These are phyloP conservation scores for Typhlichthys eigenmanni DNA, from an alignment of 2,797 vertebrate species.

Conservation along the genomic window DNA sequence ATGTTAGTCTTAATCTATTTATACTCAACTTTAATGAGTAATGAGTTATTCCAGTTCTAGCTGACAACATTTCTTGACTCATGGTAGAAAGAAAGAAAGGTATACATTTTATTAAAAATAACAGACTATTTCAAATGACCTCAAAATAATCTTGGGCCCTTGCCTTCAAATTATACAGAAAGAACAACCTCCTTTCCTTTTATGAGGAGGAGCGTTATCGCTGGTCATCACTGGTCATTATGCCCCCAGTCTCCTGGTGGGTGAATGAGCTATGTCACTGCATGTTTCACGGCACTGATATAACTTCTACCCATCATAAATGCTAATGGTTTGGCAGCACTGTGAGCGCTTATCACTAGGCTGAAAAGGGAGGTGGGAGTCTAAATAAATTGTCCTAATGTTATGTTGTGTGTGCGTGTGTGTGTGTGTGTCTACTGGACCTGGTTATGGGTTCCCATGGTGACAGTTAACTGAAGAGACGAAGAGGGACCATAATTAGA, in stretches of 20 bases:
- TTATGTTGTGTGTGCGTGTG: conserved; percentile 39
- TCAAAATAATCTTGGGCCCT: too few relatives aligned
- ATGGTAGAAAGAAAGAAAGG: too few relatives aligned
- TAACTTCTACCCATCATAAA: conserved; percentile 1
- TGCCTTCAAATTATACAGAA: not conserved
- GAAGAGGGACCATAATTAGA: conserved; percentile 74
- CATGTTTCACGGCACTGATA: not conserved
- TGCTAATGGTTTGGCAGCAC: conserved; percentile 30
- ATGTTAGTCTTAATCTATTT: too few relatives aligned
- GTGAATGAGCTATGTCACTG: not conserved
- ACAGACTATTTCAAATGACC: too few relatives aligned
- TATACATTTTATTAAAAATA: too few relatives aligned
- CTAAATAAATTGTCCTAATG: conserved; percentile 63
- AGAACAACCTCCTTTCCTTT: not conserved
- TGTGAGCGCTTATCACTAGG: conserved; percentile 39
- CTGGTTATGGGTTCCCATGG: conserved; percentile 69
- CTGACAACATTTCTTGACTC: too few relatives aligned
- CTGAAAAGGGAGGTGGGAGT: conserved; percentile 59
- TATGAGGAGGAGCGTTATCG: not conserved
- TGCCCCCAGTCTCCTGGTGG: not conserved
- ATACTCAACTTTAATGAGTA: too few relatives aligned
- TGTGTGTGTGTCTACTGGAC: conserved; percentile 28
- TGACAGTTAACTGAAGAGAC: conserved; percentile 71
- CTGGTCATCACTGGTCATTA: not conserved
- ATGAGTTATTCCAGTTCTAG: too few relatives aligned